phyloP scores from a whole-genome alignment of 2,113 vertebrate species.

The Narcine bancroftii region DNA sequence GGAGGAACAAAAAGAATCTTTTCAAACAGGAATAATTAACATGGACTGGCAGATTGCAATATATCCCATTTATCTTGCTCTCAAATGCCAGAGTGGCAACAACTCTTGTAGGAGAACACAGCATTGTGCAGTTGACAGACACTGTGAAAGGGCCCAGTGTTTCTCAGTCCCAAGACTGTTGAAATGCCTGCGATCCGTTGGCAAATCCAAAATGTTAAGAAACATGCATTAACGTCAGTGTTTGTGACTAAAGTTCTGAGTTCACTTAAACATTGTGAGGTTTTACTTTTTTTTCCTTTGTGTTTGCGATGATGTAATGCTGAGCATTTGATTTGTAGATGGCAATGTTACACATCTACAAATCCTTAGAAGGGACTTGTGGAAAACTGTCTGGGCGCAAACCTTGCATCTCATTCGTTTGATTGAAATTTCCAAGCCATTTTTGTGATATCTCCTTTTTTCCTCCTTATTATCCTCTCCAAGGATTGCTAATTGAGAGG shows the following conservation, averaged over 20 bases:
- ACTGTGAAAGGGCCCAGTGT: conserved; percentile 20
- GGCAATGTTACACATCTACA: not conserved
- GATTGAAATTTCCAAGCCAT: not conserved
- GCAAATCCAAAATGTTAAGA: not conserved
- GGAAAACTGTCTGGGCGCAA: not conserved
- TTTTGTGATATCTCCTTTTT: not conserved
- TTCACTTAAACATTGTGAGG: not conserved
- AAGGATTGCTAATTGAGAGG: not conserved
- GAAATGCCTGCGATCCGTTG: not conserved
- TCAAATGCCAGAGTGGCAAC: conserved; percentile 26
- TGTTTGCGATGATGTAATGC: not conserved
- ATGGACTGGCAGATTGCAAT: conserved; percentile 21
- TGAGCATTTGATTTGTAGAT: not conserved
- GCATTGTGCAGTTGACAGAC: not conserved
- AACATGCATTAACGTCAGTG: not conserved
- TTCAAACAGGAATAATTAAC: conserved; percentile 17
- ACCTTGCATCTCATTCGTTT: not conserved
- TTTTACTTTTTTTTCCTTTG: not conserved
- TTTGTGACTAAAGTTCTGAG: not conserved
- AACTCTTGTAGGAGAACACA: not conserved
- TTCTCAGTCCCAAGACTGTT: not conserved
- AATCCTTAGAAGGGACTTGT: not conserved
- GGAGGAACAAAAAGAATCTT: not conserved
- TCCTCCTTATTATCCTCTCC: not conserved
- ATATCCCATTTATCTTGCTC: conserved; percentile 16